These are phyloP conservation scores for Paraescarpia echinospica DNA, from an alignment of 1,140 invertebrate genomes.

Conservation along the genomic window DNA sequence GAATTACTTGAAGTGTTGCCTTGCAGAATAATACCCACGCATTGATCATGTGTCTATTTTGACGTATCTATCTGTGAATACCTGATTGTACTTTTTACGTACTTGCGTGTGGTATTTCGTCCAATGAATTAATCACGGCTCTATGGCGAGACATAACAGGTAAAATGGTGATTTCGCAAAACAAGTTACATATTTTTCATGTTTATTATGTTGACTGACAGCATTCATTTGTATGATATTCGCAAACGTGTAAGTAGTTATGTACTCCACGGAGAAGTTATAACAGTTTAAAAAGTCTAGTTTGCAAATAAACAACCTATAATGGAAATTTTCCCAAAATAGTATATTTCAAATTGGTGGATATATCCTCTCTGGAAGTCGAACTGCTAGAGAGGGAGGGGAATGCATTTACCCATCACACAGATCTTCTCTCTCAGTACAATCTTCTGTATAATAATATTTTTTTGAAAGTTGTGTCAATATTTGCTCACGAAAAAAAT, in stretches of 20 bases:
- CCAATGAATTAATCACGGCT: background rate
- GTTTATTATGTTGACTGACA: background rate
- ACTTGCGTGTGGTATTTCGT: background rate
- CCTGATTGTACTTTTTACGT: background rate
- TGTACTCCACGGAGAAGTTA: background rate
- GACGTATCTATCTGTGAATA: background rate
- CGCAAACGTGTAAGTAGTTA: background rate
- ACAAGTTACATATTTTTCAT: background rate
- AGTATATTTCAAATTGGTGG: too few relatives aligned
- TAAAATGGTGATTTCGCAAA: background rate
- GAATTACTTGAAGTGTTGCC: background rate
- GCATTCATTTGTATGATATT: background rate
- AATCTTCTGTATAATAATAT: too few relatives aligned
- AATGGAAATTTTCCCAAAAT: too few relatives aligned
- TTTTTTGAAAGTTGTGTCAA: too few relatives aligned
- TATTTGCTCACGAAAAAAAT: too few relatives aligned
- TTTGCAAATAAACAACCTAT: too few relatives aligned
- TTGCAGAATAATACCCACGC: background rate
- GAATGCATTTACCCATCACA: too few relatives aligned
- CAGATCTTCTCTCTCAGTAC: too few relatives aligned
- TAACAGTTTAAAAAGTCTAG: too few relatives aligned
- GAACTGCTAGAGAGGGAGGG: too few relatives aligned
- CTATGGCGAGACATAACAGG: background rate
- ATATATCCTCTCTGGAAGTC: too few relatives aligned
- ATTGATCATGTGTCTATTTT: background rate